A percentile compares a stretch with the other conserved stretches of the same genome.
These are phyloP conservation scores for Lycaena phlaeas DNA, from an alignment of 2,888 invertebrate genomes.

Conservation along the genomic window DNA sequence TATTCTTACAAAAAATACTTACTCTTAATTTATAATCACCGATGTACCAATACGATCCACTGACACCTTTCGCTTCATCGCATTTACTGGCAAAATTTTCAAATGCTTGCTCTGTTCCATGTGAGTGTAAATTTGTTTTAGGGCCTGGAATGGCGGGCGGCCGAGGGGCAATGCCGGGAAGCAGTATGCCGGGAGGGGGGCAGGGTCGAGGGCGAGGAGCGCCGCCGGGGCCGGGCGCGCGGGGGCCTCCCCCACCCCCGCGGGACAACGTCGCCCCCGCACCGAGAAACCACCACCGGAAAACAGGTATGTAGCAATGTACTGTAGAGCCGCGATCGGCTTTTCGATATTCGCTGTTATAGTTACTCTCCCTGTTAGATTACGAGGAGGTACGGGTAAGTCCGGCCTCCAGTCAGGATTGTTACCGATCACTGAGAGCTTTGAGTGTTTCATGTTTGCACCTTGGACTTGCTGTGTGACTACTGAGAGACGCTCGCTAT, in stretches of 20 bases:
- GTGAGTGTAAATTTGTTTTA: conserved; percentile 7
- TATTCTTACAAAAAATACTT: no score
- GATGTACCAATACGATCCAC: no score
- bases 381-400: conserved; percentile 48
- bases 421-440: conserved; percentile 70
- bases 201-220: conserved; percentile 32
- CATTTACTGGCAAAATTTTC: no score
- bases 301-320: conserved; percentile 50
- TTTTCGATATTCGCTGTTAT: conserved; percentile 43
- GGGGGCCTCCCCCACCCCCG: conserved; percentile 91
- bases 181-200: conserved; percentile 23
- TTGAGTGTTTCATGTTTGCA: conserved; percentile 75
- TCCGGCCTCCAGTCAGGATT: conserved; percentile 51
- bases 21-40: no score
- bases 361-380: conserved; percentile 47
- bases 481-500: conserved; percentile 69
- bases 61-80: no score
- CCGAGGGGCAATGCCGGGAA: conserved; percentile 29
- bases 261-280: conserved; percentile 75
- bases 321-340: conserved; percentile 35
- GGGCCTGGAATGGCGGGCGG: conserved; percentile 25
- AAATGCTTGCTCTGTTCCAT: no score
- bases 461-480: conserved; percentile 75
- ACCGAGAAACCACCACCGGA: conserved; percentile 57
- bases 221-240: conserved; percentile 80